phyloP scores from a whole-genome alignment of 2,888 invertebrate species.

The Aspidapion aeneum region DNA sequence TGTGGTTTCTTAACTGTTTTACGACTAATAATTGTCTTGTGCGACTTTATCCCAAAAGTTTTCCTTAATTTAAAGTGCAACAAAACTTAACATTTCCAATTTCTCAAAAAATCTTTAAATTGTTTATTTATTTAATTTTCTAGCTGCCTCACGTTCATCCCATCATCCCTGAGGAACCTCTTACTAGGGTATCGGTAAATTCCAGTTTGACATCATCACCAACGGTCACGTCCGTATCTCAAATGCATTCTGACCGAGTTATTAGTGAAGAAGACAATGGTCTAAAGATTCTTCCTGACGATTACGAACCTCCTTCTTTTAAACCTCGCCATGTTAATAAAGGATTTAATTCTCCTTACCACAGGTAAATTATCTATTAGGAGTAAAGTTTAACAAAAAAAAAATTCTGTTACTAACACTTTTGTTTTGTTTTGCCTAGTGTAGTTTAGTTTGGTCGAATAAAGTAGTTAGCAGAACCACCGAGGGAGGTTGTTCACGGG shows the following conservation, averaged over 20 bases:
- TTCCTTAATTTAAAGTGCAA: no score
- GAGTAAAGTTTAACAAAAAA: neutral
- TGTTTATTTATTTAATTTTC: neutral
- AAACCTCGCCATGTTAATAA: neutral
- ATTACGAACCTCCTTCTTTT: conserved; percentile 1
- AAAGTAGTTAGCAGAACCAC: neutral
- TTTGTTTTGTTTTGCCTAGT: neutral
- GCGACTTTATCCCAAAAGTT: no score
- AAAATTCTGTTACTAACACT: neutral
- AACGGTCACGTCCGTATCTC: neutral
- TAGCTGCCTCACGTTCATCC: neutral
- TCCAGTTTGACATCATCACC: conserved; percentile 7
- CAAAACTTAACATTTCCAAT: no score
- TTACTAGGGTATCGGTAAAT: conserved; percentile 5
- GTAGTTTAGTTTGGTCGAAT: neutral
- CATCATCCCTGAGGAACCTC: neutral
- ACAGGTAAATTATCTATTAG: neutral
- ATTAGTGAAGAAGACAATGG: neutral
- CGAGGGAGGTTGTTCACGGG: neutral
- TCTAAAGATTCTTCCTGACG: conserved; percentile 7
- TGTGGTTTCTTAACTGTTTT: no score
- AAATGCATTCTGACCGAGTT: neutral
- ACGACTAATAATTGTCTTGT: no score
- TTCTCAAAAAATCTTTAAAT: neutral
- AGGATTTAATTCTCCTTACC: neutral